Conservation (phyloP, 2,113 vertebrate species). For the Egretta garzetta region DNA sequence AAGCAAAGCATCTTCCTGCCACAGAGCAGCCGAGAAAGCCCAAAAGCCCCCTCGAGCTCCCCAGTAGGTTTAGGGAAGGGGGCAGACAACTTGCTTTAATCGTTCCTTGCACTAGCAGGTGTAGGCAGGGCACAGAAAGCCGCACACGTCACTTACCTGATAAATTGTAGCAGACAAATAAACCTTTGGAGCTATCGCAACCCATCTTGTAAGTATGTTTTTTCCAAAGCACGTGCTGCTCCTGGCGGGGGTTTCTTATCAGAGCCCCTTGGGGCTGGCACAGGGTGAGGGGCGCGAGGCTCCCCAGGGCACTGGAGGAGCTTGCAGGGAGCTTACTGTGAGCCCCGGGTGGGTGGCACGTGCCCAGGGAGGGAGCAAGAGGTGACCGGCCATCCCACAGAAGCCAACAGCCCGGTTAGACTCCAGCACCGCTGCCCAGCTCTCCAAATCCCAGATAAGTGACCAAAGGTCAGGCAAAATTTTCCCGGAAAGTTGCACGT, state of each 20-base stretch:
- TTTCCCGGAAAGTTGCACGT: background rate
- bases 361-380: background rate
- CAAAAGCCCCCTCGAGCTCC: background rate
- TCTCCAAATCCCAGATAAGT: background rate
- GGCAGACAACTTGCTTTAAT: background rate
- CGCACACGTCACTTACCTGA: background rate
- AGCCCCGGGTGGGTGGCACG: background rate
- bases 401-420: background rate
- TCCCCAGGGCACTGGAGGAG: background rate
- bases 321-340: background rate
- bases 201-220: slow-evolving; percentile 18
- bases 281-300: background rate
- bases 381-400: background rate
- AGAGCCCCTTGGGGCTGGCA: background rate
- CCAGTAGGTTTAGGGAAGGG: background rate
- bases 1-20: background rate
- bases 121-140: background rate
- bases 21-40: background rate
- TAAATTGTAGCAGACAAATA: slow-evolving; percentile 63
- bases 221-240: background rate
- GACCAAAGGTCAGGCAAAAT: slow-evolving; percentile 43
- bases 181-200: slow-evolving; percentile 70
- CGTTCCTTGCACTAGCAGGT: background rate
- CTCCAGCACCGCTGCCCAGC: background rate
- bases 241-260: rapidly evolving